These are phyloP conservation scores for Brachyhypopomus gauderio DNA, from an alignment of 2,113 vertebrate genomes.

Conservation along the genomic window DNA sequence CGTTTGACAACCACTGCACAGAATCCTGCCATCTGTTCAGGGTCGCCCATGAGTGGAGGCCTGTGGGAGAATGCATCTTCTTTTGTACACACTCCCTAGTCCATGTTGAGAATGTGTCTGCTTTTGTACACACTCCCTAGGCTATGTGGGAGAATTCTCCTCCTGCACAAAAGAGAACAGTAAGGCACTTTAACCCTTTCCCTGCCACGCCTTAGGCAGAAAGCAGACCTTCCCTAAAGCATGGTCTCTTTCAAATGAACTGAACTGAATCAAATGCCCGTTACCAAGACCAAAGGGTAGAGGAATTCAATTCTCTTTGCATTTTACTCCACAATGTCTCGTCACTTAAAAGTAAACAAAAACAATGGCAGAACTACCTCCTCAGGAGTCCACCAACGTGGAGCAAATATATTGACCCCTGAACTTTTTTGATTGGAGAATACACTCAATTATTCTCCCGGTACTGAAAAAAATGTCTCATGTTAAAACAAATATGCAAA, in stretches of 20 bases:
- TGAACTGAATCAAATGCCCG: slow-evolving; percentile 31
- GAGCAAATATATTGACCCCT: too few relatives aligned
- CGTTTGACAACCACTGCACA: slow-evolving; percentile 52
- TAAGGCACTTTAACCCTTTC: slow-evolving; percentile 52
- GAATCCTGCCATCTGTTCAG: slow-evolving; percentile 59
- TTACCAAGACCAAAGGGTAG: slow-evolving; percentile 28
- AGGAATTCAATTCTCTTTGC: slow-evolving; percentile 29
- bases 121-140: slow-evolving; percentile 55
- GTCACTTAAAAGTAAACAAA: too few relatives aligned
- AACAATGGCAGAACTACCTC: not conserved
- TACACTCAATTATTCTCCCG: not conserved
- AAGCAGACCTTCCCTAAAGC: not conserved
- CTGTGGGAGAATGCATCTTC: slow-evolving; percentile 52
- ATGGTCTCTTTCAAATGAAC: slow-evolving; percentile 31
- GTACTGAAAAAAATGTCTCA: too few relatives aligned
- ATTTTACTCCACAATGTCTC: not conserved
- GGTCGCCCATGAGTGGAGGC: slow-evolving; percentile 52
- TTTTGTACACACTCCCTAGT: slow-evolving; percentile 55
- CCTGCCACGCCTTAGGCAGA: slow-evolving; percentile 14
- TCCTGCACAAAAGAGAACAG: slow-evolving; percentile 51
- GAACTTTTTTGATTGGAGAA: not conserved
- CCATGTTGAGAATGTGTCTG: slow-evolving; percentile 52
- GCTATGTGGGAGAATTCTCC: slow-evolving; percentile 58
- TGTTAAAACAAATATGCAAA: slow-evolving; percentile 10
- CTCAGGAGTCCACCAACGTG: too few relatives aligned